Evolutionary conservation across 2,888 invertebrate species (phyloP).

Genomic region (Cataglyphis cursor): DNA sequence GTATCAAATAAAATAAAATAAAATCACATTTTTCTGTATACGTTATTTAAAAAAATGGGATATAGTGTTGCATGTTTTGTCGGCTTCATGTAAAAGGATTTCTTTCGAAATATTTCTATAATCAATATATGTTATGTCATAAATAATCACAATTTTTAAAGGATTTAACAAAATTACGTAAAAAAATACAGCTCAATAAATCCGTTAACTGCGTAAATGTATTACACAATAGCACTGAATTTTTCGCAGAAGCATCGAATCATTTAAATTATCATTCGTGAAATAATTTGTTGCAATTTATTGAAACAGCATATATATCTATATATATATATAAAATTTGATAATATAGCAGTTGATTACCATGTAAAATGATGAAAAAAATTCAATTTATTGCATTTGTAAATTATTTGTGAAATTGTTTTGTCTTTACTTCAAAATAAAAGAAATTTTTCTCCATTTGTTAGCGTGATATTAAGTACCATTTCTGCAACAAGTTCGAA

Average conservation of each 20-base stretch:
- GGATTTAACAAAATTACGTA: background rate
- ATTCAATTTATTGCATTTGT: background rate
- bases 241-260: background rate
- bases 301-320: background rate
- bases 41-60: background rate
- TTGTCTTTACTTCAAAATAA: background rate
- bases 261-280: background rate
- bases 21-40: background rate
- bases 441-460: background rate
- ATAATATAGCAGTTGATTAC: background rate
- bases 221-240: background rate
- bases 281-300: background rate
- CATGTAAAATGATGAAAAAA: background rate
- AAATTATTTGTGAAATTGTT: background rate
- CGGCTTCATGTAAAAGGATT: background rate
- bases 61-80: background rate
- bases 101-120: background rate
- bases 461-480: background rate
- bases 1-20: background rate
- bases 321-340: background rate
- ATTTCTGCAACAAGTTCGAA: conserved; percentile 1
- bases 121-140: background rate
- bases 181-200: background rate
- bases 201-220: background rate
- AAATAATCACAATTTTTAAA: background rate